Conservation (phyloP, 2,113 vertebrate genomes). For the Colaptes auratus region DNA sequence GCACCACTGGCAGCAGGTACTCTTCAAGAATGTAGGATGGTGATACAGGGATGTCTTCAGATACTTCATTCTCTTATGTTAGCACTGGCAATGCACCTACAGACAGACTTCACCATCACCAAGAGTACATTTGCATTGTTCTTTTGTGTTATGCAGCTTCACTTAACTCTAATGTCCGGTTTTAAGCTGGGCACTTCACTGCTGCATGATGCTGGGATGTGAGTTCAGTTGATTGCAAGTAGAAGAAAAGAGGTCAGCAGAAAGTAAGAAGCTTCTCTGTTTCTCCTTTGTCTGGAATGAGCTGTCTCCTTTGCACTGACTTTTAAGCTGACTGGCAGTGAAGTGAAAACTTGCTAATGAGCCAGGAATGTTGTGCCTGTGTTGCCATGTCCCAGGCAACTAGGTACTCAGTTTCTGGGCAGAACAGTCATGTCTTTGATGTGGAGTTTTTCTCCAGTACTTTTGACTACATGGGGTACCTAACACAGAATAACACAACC, state of each 20-base stretch:
- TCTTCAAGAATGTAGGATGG: background rate
- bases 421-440: background rate
- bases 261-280: background rate
- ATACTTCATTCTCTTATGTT: background rate
- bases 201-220: background rate
- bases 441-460: background rate
- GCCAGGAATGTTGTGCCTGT: background rate
- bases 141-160: background rate
- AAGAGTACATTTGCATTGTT: background rate
- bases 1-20: rapidly evolving
- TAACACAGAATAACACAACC: background rate
- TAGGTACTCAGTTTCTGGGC: background rate
- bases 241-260: rapidly evolving
- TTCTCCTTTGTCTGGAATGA: background rate
- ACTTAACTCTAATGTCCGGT: background rate
- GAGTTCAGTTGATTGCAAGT: background rate
- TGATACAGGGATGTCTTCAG: background rate
- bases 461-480: background rate
- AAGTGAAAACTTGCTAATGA: background rate
- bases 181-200: background rate
- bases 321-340: background rate
- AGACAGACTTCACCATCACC: background rate
- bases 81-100: background rate
- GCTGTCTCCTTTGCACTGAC: background rate
- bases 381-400: background rate